Conservation (phyloP, 2,888 invertebrate genomes). For the Pecten maximus region DNA sequence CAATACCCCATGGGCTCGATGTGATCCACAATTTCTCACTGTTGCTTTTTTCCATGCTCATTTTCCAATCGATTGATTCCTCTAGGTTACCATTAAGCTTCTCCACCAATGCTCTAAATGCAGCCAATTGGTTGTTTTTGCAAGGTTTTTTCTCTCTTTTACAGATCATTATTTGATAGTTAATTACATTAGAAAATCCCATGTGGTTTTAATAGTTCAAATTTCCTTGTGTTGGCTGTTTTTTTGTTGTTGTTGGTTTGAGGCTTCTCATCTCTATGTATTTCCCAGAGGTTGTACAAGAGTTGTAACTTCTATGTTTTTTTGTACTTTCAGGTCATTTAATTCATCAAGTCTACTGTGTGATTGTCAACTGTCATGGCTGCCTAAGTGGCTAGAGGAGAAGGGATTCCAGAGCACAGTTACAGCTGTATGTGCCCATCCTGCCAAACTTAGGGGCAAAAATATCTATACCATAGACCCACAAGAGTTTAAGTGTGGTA, state of each 20-base stretch:
- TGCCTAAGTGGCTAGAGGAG: slow-evolving; percentile 89
- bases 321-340: slow-evolving; percentile 82
- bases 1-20: not conserved
- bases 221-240: not conserved
- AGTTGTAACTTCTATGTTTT: not conserved
- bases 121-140: not conserved
- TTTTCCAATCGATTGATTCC: not conserved
- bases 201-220: not conserved
- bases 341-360: slow-evolving; percentile 91
- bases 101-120: not conserved
- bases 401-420: slow-evolving; percentile 85
- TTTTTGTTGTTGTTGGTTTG: not conserved
- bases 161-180: not conserved
- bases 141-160: not conserved
- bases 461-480: slow-evolving; percentile 87
- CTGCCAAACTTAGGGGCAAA: slow-evolving; percentile 89
- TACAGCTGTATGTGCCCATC: slow-evolving; percentile 91
- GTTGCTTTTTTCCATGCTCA: not conserved
- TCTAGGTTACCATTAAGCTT: not conserved
- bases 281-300: not conserved
- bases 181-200: not conserved
- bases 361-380: slow-evolving; percentile 94
- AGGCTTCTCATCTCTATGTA: not conserved
- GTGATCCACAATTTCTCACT: not conserved
- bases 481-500: slow-evolving; percentile 83